Evolutionary conservation across 2,113 vertebrate species (phyloP).

Genomic region (Stomatorhinus ivindoensis): DNA sequence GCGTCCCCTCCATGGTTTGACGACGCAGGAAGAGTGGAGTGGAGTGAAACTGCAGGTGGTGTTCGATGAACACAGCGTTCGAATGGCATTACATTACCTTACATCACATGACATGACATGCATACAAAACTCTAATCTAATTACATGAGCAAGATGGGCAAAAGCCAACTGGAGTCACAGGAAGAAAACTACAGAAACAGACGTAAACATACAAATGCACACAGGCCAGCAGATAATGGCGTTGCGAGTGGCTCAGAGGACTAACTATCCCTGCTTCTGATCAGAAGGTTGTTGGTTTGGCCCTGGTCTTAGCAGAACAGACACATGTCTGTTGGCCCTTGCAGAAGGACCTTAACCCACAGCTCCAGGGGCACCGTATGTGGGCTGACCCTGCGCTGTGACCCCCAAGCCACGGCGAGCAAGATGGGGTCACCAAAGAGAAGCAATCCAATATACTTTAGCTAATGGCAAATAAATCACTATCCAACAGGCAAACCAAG

Average conservation of each 20-base stretch:
- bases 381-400: not conserved
- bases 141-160: not conserved
- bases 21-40: not conserved
- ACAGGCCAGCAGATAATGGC: not conserved
- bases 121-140: constrained; percentile 5
- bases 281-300: not conserved
- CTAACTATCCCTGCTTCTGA: not conserved
- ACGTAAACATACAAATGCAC: not conserved
- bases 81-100: not conserved
- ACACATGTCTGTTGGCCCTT: not conserved
- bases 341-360: not conserved
- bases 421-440: not conserved
- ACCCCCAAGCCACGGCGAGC: not conserved
- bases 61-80: not conserved
- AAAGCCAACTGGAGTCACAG: not conserved
- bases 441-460: not conserved
- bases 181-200: not conserved
- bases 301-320: not conserved
- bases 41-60: not conserved
- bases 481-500: not conserved
- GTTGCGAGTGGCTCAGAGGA: not conserved
- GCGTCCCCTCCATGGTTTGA: not conserved
- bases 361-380: not conserved
- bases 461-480: not conserved
- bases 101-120: not conserved